Percentiles rank a stretch among this genome's conserved stretches.
phyloP scores from a whole-genome alignment of 2,113 vertebrate genomes.

The Aphelocoma coerulescens region DNA sequence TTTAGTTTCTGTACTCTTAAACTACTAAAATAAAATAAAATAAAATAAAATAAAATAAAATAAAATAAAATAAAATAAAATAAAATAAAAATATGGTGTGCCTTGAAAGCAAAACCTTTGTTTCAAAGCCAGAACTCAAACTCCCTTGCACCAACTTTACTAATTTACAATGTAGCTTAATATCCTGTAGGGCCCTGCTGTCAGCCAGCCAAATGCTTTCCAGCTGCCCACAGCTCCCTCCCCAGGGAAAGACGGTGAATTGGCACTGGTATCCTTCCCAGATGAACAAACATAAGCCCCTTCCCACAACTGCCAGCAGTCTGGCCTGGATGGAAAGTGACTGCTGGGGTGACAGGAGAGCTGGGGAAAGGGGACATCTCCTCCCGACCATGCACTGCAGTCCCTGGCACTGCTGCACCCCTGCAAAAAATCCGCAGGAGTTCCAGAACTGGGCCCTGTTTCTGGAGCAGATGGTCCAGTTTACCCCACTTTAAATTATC shows the following conservation, averaged over 20 bases:
- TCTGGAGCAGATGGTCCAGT: neutral
- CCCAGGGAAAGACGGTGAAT: neutral
- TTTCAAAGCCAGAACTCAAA: neutral
- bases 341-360: neutral
- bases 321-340: fast-evolving
- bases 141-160: neutral
- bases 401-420: neutral
- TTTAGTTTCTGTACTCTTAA: neutral
- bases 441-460: neutral
- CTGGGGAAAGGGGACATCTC: neutral
- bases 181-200: neutral
- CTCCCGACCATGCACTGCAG: fast-evolving
- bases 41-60: neutral
- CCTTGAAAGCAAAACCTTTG: neutral
- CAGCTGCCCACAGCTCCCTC: neutral
- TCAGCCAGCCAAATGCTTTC: neutral
- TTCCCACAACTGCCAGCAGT: neutral
- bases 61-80: neutral
- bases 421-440: neutral
- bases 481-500: neutral
- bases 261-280: neutral
- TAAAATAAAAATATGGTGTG: neutral
- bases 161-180: neutral
- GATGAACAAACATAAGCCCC: neutral
- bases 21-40: neutral